phyloP scores from a whole-genome alignment of 2,888 invertebrate genomes.

The Drosophila nigritarsus region DNA sequence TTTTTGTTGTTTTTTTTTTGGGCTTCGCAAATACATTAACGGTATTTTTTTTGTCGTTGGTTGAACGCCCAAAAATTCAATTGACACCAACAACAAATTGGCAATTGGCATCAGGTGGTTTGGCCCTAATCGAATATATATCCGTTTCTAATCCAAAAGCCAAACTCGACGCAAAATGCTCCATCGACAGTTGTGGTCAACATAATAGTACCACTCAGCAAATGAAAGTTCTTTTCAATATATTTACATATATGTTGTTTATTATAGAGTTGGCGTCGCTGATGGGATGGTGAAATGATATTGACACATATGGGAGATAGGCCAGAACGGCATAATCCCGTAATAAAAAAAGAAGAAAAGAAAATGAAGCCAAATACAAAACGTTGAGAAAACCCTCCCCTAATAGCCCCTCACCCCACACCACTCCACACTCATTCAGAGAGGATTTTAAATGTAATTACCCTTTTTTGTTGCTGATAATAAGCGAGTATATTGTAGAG shows the following conservation, averaged over 20 bases:
- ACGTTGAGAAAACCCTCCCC: constrained; percentile 32
- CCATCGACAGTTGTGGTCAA: neutral
- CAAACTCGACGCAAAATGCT: constrained; percentile 5
- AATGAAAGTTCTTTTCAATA: neutral
- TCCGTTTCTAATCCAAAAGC: constrained; percentile 27
- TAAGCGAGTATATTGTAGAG: neutral
- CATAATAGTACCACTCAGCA: neutral
- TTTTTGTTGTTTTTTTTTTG: neutral
- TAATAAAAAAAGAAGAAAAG: constrained; percentile 8
- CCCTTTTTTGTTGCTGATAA: constrained; percentile 19
- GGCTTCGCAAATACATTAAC: constrained; percentile 25
- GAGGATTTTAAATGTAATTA: constrained; percentile 32
- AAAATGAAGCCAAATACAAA: constrained; percentile 31
- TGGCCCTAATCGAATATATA: constrained; percentile 33
- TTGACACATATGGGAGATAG: constrained; percentile 8
- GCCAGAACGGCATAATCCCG: constrained; percentile 20
- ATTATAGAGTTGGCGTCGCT: neutral
- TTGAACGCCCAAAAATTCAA: constrained; percentile 46
- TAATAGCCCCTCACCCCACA: constrained; percentile 26
- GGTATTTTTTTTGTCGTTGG: constrained; percentile 12
- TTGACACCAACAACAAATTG: constrained; percentile 40
- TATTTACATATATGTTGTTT: neutral
- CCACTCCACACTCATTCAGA: too few relatives aligned
- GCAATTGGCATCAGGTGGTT: constrained; percentile 7
- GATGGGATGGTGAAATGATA: neutral